Percentiles rank a stretch among this genome's conserved stretches.
These are phyloP conservation scores for Aphyosemion australe DNA, from an alignment of 2,113 vertebrate genomes.

Conservation along the genomic window DNA sequence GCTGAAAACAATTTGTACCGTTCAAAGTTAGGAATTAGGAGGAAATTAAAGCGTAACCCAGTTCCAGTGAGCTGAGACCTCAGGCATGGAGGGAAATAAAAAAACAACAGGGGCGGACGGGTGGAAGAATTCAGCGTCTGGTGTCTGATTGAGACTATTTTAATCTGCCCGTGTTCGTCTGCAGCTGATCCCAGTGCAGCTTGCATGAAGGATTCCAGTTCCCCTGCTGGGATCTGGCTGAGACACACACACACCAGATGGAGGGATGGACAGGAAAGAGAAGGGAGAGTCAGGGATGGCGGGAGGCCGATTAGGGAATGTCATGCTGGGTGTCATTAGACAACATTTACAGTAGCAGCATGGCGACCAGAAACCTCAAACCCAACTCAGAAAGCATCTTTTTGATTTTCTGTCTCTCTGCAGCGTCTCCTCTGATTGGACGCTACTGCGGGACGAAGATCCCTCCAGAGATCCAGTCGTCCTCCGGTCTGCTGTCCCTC, in stretches of 20 bases:
- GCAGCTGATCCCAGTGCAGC: constrained; percentile 63
- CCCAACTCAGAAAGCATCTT: no score
- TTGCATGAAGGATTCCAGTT: constrained; percentile 59
- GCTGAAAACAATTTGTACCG: constrained; percentile 70
- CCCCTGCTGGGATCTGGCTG: constrained; percentile 64
- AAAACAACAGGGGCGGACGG: constrained; percentile 32
- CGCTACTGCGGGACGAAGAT: constrained; percentile 96
- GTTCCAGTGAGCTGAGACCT: constrained; percentile 57
- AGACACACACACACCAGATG: constrained; percentile 59
- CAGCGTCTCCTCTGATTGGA: constrained; percentile 95
- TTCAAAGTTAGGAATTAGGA: constrained; percentile 71
- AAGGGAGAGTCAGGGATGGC: constrained; percentile 38
- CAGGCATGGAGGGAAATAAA: constrained; percentile 44
- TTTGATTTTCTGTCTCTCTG: constrained; percentile 9
- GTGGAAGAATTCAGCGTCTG: constrained; percentile 47
- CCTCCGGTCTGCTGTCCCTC: constrained; percentile 91
- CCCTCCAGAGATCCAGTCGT: constrained; percentile 92
- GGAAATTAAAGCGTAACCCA: constrained; percentile 71
- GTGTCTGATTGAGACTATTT: constrained; percentile 44
- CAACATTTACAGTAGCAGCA: constrained; percentile 53
- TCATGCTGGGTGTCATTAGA: constrained; percentile 62
- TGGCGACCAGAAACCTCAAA: constrained; percentile 24
- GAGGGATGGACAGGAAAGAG: constrained; percentile 56
- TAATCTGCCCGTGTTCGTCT: constrained; percentile 48
- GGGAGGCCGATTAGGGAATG: constrained; percentile 8